phyloP scores from a whole-genome alignment of 2,888 invertebrate genomes.

The Arge pagana region DNA sequence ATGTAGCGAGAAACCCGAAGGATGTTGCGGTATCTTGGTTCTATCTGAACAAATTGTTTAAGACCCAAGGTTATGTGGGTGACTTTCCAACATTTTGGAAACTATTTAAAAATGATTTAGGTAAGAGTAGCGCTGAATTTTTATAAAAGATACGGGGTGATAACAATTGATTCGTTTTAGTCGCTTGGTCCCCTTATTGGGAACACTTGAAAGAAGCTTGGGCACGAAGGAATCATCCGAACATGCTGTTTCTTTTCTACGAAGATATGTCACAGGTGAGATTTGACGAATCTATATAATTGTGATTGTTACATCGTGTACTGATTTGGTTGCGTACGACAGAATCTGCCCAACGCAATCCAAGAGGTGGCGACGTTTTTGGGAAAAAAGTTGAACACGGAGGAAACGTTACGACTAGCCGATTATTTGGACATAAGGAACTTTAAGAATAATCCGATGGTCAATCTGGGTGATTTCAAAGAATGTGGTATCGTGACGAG shows the following conservation, averaged over 20 bases:
- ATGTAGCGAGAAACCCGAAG: conserved; percentile 52
- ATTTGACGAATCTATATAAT: conserved; percentile 12
- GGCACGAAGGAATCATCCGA: conserved; percentile 67
- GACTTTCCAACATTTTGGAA: conserved; percentile 44
- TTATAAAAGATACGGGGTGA: too few relatives aligned
- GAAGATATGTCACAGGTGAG: conserved; percentile 75
- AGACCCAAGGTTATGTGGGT: conserved; percentile 37
- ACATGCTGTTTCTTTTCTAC: conserved; percentile 78
- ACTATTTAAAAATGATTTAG: conserved; percentile 41
- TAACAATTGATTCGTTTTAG: conserved; percentile 61
- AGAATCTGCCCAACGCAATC: conserved; percentile 67
- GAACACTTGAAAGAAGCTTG: conserved; percentile 80
- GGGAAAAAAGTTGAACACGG: conserved; percentile 62
- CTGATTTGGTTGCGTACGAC: not conserved
- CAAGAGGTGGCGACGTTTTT: conserved; percentile 68
- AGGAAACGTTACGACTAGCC: conserved; percentile 66
- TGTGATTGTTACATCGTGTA: not conserved
- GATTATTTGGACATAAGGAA: conserved; percentile 79
- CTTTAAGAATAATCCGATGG: conserved; percentile 80
- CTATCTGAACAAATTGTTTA: conserved; percentile 42
- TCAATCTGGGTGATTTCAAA: conserved; percentile 72
- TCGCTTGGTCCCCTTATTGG: conserved; percentile 78
- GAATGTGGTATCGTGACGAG: conserved; percentile 66
- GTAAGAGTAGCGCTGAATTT: conserved; percentile 32
- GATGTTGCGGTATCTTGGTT: conserved; percentile 48